phyloP scores from a whole-genome alignment of 1,140 invertebrate species.

The Mizuhopecten yessoensis region DNA sequence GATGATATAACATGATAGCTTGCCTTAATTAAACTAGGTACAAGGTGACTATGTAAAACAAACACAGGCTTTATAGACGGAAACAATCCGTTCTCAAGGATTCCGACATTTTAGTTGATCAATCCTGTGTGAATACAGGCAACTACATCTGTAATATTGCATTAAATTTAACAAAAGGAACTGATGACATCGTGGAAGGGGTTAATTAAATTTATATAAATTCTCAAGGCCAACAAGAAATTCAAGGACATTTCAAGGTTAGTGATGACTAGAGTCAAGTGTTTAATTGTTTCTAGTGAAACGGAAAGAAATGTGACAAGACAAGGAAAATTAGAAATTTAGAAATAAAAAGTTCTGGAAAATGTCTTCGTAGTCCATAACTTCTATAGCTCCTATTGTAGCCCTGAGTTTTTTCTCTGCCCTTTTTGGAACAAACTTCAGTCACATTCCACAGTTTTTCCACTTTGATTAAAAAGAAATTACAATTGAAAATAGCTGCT shows the following conservation, averaged over 20 bases:
- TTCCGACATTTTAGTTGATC: background rate
- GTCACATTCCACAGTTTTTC: no score
- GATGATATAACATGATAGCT: background rate
- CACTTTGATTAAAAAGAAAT: no score
- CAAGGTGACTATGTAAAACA: background rate
- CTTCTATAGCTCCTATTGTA: no score
- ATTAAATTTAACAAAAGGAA: background rate
- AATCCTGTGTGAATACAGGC: background rate
- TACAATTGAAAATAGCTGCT: no score
- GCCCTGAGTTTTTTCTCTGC: no score
- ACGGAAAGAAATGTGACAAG: background rate
- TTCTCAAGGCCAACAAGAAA: background rate
- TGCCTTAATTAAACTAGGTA: background rate
- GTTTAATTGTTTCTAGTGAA: background rate
- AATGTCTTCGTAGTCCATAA: no score
- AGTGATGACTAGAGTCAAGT: background rate
- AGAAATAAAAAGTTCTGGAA: background rate
- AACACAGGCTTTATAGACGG: background rate
- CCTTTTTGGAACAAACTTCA: no score
- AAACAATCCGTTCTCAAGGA: background rate
- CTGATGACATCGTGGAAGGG: background rate
- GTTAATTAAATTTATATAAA: constrained; percentile 16
- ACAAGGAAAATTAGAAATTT: background rate
- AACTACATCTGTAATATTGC: background rate
- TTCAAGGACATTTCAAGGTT: constrained; percentile 33